Conservation (phyloP, 2,113 vertebrate genomes). For the Melanotaenia duboulayi region DNA sequence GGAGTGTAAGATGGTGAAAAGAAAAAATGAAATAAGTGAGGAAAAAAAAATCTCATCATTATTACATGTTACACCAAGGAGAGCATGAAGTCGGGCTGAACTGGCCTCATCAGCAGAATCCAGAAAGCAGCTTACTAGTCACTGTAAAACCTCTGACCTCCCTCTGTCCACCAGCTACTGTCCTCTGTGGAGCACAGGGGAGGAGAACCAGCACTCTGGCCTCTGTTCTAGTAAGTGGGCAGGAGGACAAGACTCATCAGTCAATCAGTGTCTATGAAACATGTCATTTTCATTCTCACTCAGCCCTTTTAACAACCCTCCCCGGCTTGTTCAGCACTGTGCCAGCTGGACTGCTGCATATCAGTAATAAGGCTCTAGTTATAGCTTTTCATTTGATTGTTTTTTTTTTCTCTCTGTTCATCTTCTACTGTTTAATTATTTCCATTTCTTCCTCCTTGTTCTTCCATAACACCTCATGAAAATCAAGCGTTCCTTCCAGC, state of each 20-base stretch:
- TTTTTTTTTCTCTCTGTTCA: rapidly evolving
- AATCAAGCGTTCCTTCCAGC: slow-evolving; percentile 10
- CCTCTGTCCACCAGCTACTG: slow-evolving; percentile 38
- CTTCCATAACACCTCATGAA: slow-evolving; percentile 11
- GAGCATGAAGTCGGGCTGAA: slow-evolving; percentile 54
- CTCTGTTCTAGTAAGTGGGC: slow-evolving; percentile 39
- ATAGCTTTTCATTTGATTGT: no score
- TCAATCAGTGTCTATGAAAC: slow-evolving; percentile 62
- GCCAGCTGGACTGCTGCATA: slow-evolving; percentile 46
- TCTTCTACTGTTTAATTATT: neutral
- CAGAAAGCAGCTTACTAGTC: slow-evolving; percentile 66
- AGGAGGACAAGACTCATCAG: slow-evolving; percentile 58
- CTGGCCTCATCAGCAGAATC: slow-evolving; percentile 71
- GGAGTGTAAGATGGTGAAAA: neutral
- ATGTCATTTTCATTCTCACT: slow-evolving; percentile 32
- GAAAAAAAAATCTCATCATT: slow-evolving; percentile 38
- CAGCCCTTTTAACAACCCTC: slow-evolving; percentile 33
- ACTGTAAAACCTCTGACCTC: slow-evolving; percentile 72
- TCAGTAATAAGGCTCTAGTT: slow-evolving; percentile 36
- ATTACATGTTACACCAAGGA: slow-evolving; percentile 67
- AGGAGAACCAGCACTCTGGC: slow-evolving; percentile 1
- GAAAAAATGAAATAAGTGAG: neutral
- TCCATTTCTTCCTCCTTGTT: neutral
- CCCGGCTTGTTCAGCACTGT: slow-evolving; percentile 44
- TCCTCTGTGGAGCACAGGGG: neutral